Evolutionary conservation across 2,797 vertebrate genomes (phyloP).

Genomic region (Catostomus latipinnis): DNA sequence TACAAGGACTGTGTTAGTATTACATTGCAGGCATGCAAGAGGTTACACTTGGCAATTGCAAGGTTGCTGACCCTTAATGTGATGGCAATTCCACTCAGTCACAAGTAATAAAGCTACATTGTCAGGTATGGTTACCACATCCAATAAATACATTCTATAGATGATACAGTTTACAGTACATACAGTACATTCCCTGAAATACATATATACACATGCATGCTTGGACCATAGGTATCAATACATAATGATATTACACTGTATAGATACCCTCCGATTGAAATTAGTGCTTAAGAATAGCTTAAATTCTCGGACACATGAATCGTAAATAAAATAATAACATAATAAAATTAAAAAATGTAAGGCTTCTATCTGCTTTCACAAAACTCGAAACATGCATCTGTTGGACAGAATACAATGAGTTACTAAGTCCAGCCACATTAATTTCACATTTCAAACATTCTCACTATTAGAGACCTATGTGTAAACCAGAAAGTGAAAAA

Average conservation of each 20-base stretch:
- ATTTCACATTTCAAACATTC: constrained; percentile 10
- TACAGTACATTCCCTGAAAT: constrained; percentile 79
- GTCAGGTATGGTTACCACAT: constrained; percentile 66
- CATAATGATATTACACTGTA: constrained; percentile 41
- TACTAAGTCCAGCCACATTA: constrained; percentile 4
- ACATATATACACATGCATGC: constrained; percentile 82
- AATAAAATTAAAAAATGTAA: background rate
- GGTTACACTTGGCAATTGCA: constrained; percentile 75
- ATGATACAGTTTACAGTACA: constrained; percentile 82
- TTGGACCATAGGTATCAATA: constrained; percentile 57
- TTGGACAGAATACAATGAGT: constrained; percentile 20
- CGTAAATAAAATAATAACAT: background rate
- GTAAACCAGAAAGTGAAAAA: background rate
- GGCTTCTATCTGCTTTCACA: background rate
- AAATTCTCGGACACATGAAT: constrained; percentile 18
- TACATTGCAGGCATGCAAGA: constrained; percentile 68
- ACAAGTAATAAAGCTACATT: constrained; percentile 61
- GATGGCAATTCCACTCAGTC: constrained; percentile 55
- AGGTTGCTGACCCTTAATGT: constrained; percentile 60
- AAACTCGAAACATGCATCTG: constrained; percentile 13
- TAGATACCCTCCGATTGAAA: constrained; percentile 3
- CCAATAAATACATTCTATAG: constrained; percentile 80
- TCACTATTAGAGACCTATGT: background rate
- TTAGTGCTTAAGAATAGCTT: background rate
- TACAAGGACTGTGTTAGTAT: constrained; percentile 56